phyloP scores from a whole-genome alignment of 2,797 vertebrate genomes.

The Kryptopterus vitreolus region DNA sequence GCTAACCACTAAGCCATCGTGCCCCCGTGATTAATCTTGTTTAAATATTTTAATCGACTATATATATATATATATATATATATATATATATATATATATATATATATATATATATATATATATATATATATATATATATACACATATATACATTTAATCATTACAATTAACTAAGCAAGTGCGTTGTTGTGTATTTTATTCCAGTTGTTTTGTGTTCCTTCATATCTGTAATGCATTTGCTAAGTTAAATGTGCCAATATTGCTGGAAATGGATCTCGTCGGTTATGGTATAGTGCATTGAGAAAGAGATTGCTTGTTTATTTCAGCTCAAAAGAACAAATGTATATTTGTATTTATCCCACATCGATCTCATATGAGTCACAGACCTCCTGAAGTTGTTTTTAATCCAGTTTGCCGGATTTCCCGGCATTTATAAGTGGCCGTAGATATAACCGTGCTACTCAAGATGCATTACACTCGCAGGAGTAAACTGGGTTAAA shows the following conservation, averaged over 20 bases:
- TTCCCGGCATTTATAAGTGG: background rate
- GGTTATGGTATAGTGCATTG: too few species aligned
- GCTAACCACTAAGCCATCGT: too few species aligned
- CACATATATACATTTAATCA: too few species aligned
- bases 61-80: too few species aligned
- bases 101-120: too few species aligned
- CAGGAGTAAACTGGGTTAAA: conserved; percentile 14
- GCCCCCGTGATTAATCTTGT: too few species aligned
- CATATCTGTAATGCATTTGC: background rate
- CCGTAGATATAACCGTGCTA: background rate
- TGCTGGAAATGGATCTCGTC: background rate
- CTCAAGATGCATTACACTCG: conserved; percentile 14
- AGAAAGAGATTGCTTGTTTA: background rate
- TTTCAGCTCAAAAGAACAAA: background rate
- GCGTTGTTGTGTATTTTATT: background rate
- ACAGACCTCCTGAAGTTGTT: background rate
- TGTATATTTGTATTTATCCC: background rate
- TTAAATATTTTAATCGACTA: too few species aligned
- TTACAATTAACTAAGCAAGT: background rate
- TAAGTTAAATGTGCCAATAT: background rate
- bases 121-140: too few species aligned
- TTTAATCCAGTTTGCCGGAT: conserved; percentile 1
- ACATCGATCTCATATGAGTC: background rate
- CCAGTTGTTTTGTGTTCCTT: background rate
- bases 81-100: too few species aligned